phyloP scores from a whole-genome alignment of 2,888 invertebrate genomes.

The Automeris io region DNA sequence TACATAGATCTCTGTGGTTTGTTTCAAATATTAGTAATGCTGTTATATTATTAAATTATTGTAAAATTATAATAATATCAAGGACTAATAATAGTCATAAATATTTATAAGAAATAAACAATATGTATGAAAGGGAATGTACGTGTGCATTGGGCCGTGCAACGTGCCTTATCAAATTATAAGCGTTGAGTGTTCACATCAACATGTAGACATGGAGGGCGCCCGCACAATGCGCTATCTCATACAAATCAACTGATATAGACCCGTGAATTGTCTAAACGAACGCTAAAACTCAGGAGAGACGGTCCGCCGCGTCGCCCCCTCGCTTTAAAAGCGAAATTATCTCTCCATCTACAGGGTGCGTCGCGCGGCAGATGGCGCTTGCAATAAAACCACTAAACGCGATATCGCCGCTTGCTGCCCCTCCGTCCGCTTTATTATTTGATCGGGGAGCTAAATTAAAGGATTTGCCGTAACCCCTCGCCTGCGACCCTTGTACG shows the following conservation, averaged over 20 bases:
- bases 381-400: constrained; percentile 78
- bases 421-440: constrained; percentile 71
- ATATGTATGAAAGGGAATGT: constrained; percentile 13
- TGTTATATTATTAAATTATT: too few relatives aligned
- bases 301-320: constrained; percentile 46
- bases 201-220: constrained; percentile 47
- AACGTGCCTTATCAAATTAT: constrained; percentile 54
- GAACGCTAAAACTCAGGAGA: constrained; percentile 64
- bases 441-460: constrained; percentile 77
- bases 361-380: constrained; percentile 70
- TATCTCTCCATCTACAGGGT: constrained; percentile 69
- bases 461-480: constrained; percentile 75
- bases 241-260: constrained; percentile 46
- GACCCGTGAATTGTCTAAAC: constrained; percentile 63
- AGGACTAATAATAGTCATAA: too few relatives aligned
- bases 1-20: too few relatives aligned
- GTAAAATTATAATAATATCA: too few relatives aligned
- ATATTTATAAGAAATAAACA: constrained; percentile 9
- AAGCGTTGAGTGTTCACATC: constrained; percentile 46
- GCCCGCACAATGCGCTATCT: constrained; percentile 58
- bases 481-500: constrained; percentile 65
- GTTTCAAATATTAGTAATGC: too few relatives aligned
- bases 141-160: constrained; percentile 15
- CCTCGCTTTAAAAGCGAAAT: constrained; percentile 65
- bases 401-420: constrained; percentile 68